Evolutionary conservation across 2,797 vertebrate genomes (phyloP).

Genomic region (Malacoraja senta): DNA sequence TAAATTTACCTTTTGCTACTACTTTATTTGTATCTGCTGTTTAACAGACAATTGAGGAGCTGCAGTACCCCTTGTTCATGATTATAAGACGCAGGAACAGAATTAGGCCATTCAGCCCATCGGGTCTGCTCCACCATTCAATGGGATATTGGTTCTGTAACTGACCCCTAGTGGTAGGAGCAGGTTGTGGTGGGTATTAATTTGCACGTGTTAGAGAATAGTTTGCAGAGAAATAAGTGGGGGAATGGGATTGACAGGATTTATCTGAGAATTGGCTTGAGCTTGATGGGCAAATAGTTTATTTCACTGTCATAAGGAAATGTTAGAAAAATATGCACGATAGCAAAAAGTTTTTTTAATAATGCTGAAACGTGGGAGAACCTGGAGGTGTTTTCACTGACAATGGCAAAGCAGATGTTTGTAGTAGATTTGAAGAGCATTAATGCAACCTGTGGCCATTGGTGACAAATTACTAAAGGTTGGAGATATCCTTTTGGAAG

Average conservation of each 20-base stretch:
- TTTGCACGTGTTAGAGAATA: too few relatives aligned
- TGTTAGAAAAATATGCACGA: neutral
- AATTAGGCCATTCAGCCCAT: too few relatives aligned
- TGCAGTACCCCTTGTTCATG: neutral
- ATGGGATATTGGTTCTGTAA: too few relatives aligned
- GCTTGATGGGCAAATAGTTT: too few relatives aligned
- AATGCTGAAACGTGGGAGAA: neutral
- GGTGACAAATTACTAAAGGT: neutral
- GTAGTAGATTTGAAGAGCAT: neutral
- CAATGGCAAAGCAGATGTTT: neutral
- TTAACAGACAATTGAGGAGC: neutral
- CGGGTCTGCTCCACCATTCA: too few relatives aligned
- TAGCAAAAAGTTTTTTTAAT: neutral
- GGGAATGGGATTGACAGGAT: too few relatives aligned
- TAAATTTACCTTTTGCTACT: neutral
- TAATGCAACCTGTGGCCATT: neutral
- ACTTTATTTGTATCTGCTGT: neutral
- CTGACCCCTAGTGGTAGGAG: neutral
- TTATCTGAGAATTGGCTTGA: too few relatives aligned
- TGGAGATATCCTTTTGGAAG: neutral
- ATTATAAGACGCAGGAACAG: too few relatives aligned
- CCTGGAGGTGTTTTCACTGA: neutral
- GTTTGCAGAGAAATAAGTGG: too few relatives aligned
- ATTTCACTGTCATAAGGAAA: too few relatives aligned
- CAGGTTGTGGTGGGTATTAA: neutral